Base-by-base conservation (phyloP, 2,888 invertebrate species). In the Panzeria rudis region DNA sequence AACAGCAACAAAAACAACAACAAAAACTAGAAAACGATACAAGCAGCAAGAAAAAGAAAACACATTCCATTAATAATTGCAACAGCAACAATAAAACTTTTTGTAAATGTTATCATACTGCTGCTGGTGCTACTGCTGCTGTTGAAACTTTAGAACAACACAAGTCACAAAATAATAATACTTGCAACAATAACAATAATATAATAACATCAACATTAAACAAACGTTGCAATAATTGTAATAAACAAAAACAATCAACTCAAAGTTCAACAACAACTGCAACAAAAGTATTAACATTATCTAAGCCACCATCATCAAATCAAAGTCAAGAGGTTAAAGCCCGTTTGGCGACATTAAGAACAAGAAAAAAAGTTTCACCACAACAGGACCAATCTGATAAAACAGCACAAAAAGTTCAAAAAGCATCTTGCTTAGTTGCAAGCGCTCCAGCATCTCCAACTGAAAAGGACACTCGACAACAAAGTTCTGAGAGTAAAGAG, bases 271-370 rank as follows among this genome's bases (percentile, higher is more conserved):
- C 68, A 62, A 66, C 69, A 62, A 41, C 54, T 54, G 38, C 77
- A 78, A 61, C 69, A 71, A 62, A 44, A 64, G 56, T 64, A 64
- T 44, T 20, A 69, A 61, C 62, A 71, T 50, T 64, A 50, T 69
- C 78, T 61, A 50, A 68, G 50, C 17, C 72, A 56, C 9, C 64
- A 75, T 32, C 61, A 54, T 13, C 54, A 72, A 69, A 82, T 71
- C 85, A 85, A 56, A 82, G 82, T 71, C 69, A 82, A 73, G 85
- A 85, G 78, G 85, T 85, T 85, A 85, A 85, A 79, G 85, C 82
- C 59, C 85, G 85, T 71, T 85, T 85, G 78, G 85, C 73, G 29
- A 85, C 82, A 79, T 66, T 85, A 76, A 82, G 85, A 61, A 76
- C 54, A 47, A 69, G 85, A 50, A 85, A 50, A 59, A 80, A 66